These are phyloP conservation scores for Silurus glanis DNA, from an alignment of 2,113 vertebrate genomes.

Conservation along the genomic window DNA sequence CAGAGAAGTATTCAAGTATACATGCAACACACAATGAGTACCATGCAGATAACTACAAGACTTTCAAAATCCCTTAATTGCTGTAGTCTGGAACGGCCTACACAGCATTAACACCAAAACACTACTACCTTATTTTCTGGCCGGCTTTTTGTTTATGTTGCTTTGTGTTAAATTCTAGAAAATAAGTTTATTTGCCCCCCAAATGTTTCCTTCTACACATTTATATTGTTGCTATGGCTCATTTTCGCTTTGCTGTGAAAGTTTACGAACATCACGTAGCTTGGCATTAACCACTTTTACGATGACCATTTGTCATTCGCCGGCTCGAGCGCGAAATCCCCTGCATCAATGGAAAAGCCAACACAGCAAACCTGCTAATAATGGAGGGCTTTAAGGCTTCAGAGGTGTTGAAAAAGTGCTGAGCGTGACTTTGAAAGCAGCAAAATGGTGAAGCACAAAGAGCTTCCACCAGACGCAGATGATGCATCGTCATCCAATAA, in stretches of 20 bases:
- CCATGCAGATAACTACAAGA: neutral
- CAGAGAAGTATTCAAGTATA: neutral
- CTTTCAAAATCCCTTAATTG: neutral
- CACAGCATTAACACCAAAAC: neutral
- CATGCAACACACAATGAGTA: neutral
- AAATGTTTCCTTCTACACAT: neutral
- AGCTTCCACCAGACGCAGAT: constrained; percentile 54
- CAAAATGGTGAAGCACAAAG: constrained; percentile 60
- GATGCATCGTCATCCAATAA: constrained; percentile 15
- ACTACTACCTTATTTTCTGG: neutral
- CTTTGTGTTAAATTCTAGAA: neutral
- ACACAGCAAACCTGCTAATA: constrained; percentile 68
- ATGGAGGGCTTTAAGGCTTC: constrained; percentile 68
- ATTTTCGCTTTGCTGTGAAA: neutral
- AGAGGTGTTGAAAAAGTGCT: constrained; percentile 61
- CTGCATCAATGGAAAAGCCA: constrained; percentile 69
- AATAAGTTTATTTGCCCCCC: too few relatives aligned
- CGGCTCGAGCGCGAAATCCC: neutral
- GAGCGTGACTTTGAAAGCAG: constrained; percentile 66
- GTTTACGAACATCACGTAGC: neutral
- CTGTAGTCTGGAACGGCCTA: neutral
- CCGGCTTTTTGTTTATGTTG: neutral
- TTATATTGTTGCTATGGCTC: neutral
- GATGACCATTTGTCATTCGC: too few relatives aligned
- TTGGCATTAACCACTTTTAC: neutral